Conservation (phyloP, 2,113 vertebrate genomes). For the Paralichthys olivaceus region DNA sequence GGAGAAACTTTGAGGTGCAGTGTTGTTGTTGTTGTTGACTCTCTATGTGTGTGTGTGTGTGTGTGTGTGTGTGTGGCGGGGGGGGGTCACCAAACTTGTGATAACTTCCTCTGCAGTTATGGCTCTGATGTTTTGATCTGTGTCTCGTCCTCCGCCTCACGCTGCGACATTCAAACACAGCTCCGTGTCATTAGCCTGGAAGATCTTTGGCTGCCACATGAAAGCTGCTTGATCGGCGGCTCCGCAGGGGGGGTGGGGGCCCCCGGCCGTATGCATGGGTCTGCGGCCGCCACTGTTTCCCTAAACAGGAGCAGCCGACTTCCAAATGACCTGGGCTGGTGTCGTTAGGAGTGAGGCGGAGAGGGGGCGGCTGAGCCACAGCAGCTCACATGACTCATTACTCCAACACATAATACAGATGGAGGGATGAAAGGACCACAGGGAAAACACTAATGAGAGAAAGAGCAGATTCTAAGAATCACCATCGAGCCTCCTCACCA, state of each 20-base stretch:
- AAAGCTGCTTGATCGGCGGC: slow-evolving; percentile 51
- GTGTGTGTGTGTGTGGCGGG: slow-evolving; percentile 17
- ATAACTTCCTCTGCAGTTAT: slow-evolving; percentile 13
- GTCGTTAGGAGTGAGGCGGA: slow-evolving; percentile 45
- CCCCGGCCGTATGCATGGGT: not conserved
- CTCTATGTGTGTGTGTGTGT: not conserved
- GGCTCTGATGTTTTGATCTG: slow-evolving; percentile 48
- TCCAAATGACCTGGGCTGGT: slow-evolving; percentile 48
- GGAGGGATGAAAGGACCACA: not conserved
- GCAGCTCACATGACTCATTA: slow-evolving; percentile 51
- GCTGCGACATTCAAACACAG: slow-evolving; percentile 60
- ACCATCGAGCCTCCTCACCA: slow-evolving; percentile 4
- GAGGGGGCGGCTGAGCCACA: not conserved
- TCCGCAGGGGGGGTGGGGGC: not conserved
- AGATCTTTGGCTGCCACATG: slow-evolving; percentile 60
- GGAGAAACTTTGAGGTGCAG: slow-evolving; percentile 19
- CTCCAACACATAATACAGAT: not conserved
- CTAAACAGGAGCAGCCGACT: not conserved
- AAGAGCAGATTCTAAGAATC: slow-evolving; percentile 36
- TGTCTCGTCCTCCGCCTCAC: slow-evolving; percentile 22
- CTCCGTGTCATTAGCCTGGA: slow-evolving; percentile 57
- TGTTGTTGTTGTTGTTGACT: not conserved
- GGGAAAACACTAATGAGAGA: slow-evolving; percentile 50
- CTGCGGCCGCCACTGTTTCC: not conserved
- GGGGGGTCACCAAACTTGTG: slow-evolving; percentile 19